Base-by-base conservation (phyloP, 2,113 vertebrate genomes). In the Numida meleagris region DNA sequence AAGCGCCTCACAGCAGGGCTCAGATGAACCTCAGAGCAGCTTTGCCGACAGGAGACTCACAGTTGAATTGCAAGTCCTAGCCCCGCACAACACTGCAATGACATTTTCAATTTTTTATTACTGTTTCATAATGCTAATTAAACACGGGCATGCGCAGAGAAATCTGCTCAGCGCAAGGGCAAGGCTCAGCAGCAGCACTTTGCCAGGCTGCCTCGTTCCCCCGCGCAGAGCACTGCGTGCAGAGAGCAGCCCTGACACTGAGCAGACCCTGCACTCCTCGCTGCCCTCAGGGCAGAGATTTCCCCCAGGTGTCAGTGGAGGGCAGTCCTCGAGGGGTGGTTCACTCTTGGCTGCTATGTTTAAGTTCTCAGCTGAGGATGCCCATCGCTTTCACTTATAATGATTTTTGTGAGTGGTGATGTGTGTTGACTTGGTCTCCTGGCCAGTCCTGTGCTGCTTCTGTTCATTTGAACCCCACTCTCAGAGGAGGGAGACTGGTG, bases 251-350 rank as follows among this genome's bases (percentile, higher is more conserved):
- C 27, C 34, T 29, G 48, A 27, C 6, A 2, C 59, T 50, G 51
- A 21, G 3, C 0, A 0, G 75, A 85, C 45, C 20, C 70, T 10
- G 25, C 0, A 1, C 20, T 23, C 57, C 57, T 23, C 12, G 5
- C 42, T 24, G 34, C 61, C 43, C 45, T 51, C 34, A 67, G n/a
- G 46, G 57, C 25, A 71, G 40, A 71, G 38, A 40, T 62, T 33
- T 55, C 65, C 27, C 50, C 53, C 72, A 57, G 48, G 31, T 34
- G 55, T 51, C 42, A 75, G 27, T 3, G 13, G 48, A 85, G 5
- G 29, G 25, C 9, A 68, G 65, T n/a, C 29, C 72, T 13, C 33
- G 43, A 63, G 53, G 14, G 23, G 27, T 59, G 31, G n/a, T 46
- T 87, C 40, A 75, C 65, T 46, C n/a, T 51, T 63, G 19, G n/a